Percentiles rank a stretch among this genome's conserved stretches.
Evolutionary conservation across 1,140 invertebrate species (phyloP).

Genomic region (Drosophila melanogaster): Release_6_plus_ISO1_MT NT_033777.3:14547001-14547500

Average conservation of each 20-base stretch:
- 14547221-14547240: slow-evolving; percentile 64
- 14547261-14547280: neutral
- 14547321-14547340: slow-evolving; percentile 47
- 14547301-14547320: slow-evolving; percentile 36
- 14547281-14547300: slow-evolving; percentile 5
- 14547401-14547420: slow-evolving; percentile 8
- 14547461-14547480: neutral
- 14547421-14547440: neutral
- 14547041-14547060: slow-evolving; percentile 6
- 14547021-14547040: slow-evolving; percentile 15
- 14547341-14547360: slow-evolving; percentile 42
- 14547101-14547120: slow-evolving; percentile 28
- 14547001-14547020: slow-evolving; percentile 63
- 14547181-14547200: slow-evolving; percentile 70
- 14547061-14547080: slow-evolving; percentile 70
- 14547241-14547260: slow-evolving; percentile 56
- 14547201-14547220: slow-evolving; percentile 46
- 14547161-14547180: slow-evolving; percentile 77
- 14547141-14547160: slow-evolving; percentile 60
- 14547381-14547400: slow-evolving; percentile 8
- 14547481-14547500: slow-evolving; percentile 11
- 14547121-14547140: slow-evolving; percentile 1
- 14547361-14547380: slow-evolving; percentile 18
- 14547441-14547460: neutral
- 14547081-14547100: slow-evolving; percentile 78